Conservation (phyloP, 2,888 invertebrate genomes). For the Troides oblongomaculatus region DNA sequence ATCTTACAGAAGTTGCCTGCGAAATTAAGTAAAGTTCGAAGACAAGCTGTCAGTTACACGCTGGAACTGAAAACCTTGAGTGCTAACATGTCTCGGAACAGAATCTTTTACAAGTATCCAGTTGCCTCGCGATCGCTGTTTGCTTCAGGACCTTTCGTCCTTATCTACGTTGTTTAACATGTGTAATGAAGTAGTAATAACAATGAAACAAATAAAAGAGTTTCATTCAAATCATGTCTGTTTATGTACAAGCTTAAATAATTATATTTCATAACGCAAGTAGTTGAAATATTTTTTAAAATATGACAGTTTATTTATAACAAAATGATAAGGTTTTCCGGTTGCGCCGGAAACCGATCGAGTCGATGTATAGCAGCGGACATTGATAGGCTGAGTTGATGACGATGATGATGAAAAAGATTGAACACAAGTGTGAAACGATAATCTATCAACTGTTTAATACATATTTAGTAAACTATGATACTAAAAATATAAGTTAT, state of each 20-base stretch:
- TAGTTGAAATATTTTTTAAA: background rate
- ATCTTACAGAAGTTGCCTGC: constrained; percentile 40
- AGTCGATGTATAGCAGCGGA: too few relatives aligned
- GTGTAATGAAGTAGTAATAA: background rate
- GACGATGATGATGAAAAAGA: too few relatives aligned
- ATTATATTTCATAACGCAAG: background rate
- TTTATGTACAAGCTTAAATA: background rate
- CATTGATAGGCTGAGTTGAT: too few relatives aligned
- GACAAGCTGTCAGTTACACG: constrained; percentile 52
- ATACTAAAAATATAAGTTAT: background rate
- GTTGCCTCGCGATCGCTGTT: constrained; percentile 3
- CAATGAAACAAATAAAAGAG: background rate
- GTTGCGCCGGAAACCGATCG: too few relatives aligned
- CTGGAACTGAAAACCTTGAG: constrained; percentile 38
- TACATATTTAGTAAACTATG: background rate
- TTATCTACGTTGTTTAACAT: constrained; percentile 1
- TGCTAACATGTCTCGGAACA: constrained; percentile 30
- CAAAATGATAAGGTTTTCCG: too few relatives aligned
- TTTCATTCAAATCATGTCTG: too few relatives aligned
- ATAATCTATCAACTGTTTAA: background rate
- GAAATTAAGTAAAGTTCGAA: constrained; percentile 56
- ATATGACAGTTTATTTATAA: background rate
- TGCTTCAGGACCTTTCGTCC: background rate
- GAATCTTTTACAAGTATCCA: constrained; percentile 18
- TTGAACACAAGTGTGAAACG: too few relatives aligned